Evolutionary conservation across 2,113 vertebrate species (phyloP).

Genomic region (Burhinus oedicnemus): DNA sequence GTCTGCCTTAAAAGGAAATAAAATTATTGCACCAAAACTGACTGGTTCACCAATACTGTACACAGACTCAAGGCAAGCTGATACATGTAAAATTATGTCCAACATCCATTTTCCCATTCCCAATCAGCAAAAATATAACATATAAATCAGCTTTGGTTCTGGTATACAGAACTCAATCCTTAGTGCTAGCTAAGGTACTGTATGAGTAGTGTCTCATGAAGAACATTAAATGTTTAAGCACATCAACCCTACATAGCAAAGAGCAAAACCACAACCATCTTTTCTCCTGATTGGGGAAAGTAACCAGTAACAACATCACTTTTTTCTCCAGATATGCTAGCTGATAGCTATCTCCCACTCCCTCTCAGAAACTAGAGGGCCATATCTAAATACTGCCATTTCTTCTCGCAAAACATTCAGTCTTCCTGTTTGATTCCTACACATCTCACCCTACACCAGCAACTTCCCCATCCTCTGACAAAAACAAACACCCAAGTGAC

Average conservation of each 20-base stretch:
- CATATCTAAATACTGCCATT: not conserved
- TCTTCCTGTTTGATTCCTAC: not conserved
- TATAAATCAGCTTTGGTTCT: not conserved
- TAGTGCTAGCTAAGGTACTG: not conserved
- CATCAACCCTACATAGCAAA: not conserved
- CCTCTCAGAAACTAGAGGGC: not conserved
- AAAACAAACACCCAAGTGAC: not conserved
- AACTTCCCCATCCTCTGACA: accelerated
- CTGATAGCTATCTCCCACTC: not conserved
- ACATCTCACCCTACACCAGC: not conserved
- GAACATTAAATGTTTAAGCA: not conserved
- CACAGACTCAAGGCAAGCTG: not conserved
- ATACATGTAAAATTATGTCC: not conserved
- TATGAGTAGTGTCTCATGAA: not conserved
- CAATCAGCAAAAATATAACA: not conserved
- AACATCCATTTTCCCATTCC: not conserved
- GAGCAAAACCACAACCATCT: not conserved
- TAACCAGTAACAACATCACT: not conserved
- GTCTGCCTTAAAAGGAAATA: not conserved
- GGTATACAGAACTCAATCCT: not conserved
- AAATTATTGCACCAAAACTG: not conserved
- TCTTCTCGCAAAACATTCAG: not conserved
- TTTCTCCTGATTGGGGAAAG: not conserved
- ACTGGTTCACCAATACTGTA: not conserved
- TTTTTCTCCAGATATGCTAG: not conserved